Evolutionary conservation across 2,888 invertebrate genomes (phyloP), one percentile per base, ranked within the genome.

Genomic region (Trypoxylon attenuatum): DNA sequence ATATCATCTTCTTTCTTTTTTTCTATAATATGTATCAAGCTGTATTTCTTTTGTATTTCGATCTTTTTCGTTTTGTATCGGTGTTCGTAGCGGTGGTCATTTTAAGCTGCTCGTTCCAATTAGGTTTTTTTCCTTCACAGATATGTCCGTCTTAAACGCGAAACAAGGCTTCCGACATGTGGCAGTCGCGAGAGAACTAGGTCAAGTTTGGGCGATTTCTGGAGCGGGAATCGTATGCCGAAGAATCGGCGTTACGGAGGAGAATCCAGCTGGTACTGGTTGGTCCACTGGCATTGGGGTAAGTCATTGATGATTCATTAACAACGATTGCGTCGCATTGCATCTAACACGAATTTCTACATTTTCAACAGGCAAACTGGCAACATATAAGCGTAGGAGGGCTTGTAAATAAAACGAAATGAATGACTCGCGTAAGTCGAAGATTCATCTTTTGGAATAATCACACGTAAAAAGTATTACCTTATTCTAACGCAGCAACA

Each of bases 161-260:
- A 87, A 86, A 58, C 87, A 86, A 79, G 90, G 91, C 16, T 94
- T 94, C 82, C 92, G 93, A 77, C 91, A 93, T 56, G 89, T 95
- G 1, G 93, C 94, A 5, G 92, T 93, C 27, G 91, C 92, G 43
- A 82, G 82, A 8, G 89, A 90, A 47, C 84, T 81, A 38, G 87
- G 88, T 13, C 93, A 93, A 83, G 92, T 95, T 41, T 95, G 95
- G 95, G 94, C 93, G 0, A 89, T 93, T 43, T 91, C 93, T 8
- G 88, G 91, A 46, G 92, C 92, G 69, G 94, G 94, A 10, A 89
- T 90, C 18, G 87, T 94, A 46, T 91, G 92, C 67, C 90, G 93
- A 61, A 90, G 96, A 54, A 90, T 92, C 68, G 96, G 96, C 15
- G 91, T 96, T 29, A 92, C 93, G 8, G 85, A 88, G 42, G 91